Percentiles rank a stretch among this genome's conserved stretches.
phyloP scores from a whole-genome alignment of 1,140 invertebrate species.

The Trichomalopsis sarcophagae region DNA sequence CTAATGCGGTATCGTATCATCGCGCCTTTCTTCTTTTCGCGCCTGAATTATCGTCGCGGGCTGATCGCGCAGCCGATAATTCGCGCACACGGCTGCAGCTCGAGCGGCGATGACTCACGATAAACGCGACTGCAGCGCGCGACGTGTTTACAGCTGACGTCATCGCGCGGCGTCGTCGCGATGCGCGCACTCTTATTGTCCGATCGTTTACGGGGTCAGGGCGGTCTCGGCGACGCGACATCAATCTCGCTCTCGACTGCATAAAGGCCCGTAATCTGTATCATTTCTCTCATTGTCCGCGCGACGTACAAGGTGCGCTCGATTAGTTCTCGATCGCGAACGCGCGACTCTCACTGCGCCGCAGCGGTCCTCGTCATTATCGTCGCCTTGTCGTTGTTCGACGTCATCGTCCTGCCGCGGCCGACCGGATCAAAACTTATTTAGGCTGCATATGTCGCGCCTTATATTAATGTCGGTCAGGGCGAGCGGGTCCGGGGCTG shows the following conservation, averaged over 20 bases:
- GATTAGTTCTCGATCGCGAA: slow-evolving; percentile 17
- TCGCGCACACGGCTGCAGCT: slow-evolving; percentile 36
- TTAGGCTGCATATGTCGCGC: slow-evolving; percentile 32
- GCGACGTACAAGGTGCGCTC: slow-evolving; percentile 1
- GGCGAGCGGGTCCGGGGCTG: slow-evolving; percentile 9
- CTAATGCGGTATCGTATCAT: not conserved
- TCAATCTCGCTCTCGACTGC: slow-evolving; percentile 5
- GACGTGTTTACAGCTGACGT: slow-evolving; percentile 56
- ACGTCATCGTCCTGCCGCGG: too few relatives aligned
- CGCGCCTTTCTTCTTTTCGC: not conserved
- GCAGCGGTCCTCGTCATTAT: slow-evolving; percentile 1
- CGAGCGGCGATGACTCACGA: slow-evolving; percentile 53
- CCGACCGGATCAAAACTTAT: slow-evolving; percentile 14
- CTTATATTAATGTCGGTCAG: slow-evolving; percentile 33
- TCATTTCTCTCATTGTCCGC: slow-evolving; percentile 29
- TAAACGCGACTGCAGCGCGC: slow-evolving; percentile 51
- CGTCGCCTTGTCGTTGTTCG: not conserved
- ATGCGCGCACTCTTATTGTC: slow-evolving; percentile 5
- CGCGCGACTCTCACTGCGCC: not conserved
- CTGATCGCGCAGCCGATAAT: slow-evolving; percentile 54
- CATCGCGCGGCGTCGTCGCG: not conserved
- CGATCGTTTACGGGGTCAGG: slow-evolving; percentile 41
- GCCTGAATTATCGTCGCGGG: not conserved
- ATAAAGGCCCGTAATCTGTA: slow-evolving; percentile 37
- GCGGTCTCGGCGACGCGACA: not conserved